Percentiles rank a stretch among this genome's conserved stretches.
Evolutionary conservation across 2,113 vertebrate genomes (phyloP).

Genomic region (Pluvianellus socialis): DNA sequence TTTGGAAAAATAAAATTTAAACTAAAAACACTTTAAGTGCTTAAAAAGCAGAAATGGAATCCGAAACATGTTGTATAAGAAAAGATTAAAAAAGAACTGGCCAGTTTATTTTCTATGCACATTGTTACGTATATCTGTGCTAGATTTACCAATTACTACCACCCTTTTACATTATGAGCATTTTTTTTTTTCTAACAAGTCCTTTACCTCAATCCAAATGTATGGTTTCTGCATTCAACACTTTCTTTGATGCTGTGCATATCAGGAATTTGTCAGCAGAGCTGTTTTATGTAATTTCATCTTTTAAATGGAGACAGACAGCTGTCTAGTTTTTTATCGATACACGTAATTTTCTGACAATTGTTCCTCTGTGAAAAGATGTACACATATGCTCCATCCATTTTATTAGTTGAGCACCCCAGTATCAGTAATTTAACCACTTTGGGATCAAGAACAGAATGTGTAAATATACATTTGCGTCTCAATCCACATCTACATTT

Average conservation of each 20-base stretch:
- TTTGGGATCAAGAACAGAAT: neutral
- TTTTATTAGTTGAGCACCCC: neutral
- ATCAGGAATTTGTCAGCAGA: neutral
- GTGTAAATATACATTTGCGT: neutral
- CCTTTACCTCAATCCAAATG: neutral
- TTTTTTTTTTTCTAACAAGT: neutral
- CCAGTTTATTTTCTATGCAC: neutral
- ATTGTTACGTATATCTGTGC: neutral
- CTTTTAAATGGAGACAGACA: neutral
- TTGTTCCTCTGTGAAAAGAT: neutral
- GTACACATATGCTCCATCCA: fast-evolving
- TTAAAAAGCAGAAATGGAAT: neutral
- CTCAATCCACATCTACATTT: neutral
- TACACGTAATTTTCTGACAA: neutral
- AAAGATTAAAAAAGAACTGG: neutral
- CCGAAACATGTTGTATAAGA: neutral
- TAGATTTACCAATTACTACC: neutral
- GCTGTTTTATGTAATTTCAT: neutral
- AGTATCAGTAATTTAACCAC: neutral
- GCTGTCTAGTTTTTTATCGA: neutral
- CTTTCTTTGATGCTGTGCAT: neutral
- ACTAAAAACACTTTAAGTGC: neutral
- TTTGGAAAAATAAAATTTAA: neutral
- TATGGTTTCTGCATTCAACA: neutral
- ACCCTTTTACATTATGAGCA: neutral